Conservation (phyloP, 2,888 invertebrate genomes). For the Odontocerum albicorne region DNA sequence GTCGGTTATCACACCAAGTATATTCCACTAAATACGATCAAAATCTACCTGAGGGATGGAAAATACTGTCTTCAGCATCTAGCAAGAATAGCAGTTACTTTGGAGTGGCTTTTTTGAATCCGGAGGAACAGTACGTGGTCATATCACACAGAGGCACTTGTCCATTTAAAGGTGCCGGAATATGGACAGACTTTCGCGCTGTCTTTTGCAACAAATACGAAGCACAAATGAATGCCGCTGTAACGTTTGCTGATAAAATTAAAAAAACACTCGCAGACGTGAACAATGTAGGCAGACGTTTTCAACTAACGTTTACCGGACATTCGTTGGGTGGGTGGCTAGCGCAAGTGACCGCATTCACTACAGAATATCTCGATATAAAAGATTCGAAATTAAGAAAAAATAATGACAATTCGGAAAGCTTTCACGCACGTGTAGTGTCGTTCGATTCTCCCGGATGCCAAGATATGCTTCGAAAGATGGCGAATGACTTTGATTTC, state of each 20-base stretch:
- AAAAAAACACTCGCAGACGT: background rate
- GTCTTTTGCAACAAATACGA: background rate
- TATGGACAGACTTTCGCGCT: background rate
- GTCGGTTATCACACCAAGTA: no score
- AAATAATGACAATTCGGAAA: background rate
- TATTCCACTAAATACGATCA: no score
- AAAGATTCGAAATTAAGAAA: background rate
- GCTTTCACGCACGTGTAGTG: conserved; percentile 1
- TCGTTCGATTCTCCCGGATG: conserved; percentile 9
- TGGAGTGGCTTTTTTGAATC: conserved; percentile 3
- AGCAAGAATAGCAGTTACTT: conserved; percentile 1
- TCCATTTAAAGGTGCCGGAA: background rate
- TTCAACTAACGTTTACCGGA: conserved; percentile 2
- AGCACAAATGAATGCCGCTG: background rate
- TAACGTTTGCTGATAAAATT: conserved; percentile 1
- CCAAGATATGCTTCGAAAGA: background rate
- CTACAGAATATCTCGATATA: background rate
- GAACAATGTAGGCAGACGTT: background rate
- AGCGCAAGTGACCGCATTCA: conserved; percentile 3
- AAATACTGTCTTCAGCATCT: background rate
- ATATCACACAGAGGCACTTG: background rate
- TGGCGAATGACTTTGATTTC: background rate
- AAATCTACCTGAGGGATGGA: background rate
- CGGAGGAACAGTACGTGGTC: background rate
- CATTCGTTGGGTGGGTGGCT: conserved; percentile 11